Percentiles rank a stretch among this genome's conserved stretches.
phyloP scores from a whole-genome alignment of 2,888 invertebrate genomes.

The Catocala fraxini region DNA sequence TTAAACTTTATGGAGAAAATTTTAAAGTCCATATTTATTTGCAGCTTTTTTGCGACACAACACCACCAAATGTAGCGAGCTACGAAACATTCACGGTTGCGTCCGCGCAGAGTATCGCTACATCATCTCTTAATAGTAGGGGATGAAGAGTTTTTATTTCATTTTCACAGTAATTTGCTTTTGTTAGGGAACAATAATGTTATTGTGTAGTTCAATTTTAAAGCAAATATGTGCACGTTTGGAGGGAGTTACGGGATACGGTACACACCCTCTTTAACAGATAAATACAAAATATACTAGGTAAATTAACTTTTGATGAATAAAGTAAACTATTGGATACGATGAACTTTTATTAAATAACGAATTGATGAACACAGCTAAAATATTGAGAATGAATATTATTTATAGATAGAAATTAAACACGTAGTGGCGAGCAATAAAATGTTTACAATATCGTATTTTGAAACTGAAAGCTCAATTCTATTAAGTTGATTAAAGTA shows the following conservation, averaged over 20 bases:
- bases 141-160: conserved; percentile 84
- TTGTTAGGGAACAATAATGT: conserved; percentile 79
- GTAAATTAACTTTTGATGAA: conserved; percentile 46
- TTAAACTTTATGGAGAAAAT: conserved; percentile 29
- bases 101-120: conserved; percentile 82
- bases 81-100: conserved; percentile 74
- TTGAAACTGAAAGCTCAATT: too few species aligned
- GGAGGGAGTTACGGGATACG: conserved; percentile 75
- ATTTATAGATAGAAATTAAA: too few species aligned
- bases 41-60: conserved; percentile 22
- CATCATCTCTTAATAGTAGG: conserved; percentile 86
- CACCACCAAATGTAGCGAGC: conserved; percentile 60
- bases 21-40: conserved; percentile 54
- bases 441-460: too few species aligned
- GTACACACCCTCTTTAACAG: conserved; percentile 73
- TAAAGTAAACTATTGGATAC: conserved; percentile 7
- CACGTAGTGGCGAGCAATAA: too few species aligned
- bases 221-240: conserved; percentile 80
- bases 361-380: too few species aligned
- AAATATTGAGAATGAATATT: too few species aligned
- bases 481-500: too few species aligned
- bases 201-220: conserved; percentile 81
- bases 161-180: conserved; percentile 86
- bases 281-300: conserved; percentile 47
- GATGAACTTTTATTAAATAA: background rate